phyloP scores from a whole-genome alignment of 2,888 invertebrate genomes.

The Agapostemon virescens region DNA sequence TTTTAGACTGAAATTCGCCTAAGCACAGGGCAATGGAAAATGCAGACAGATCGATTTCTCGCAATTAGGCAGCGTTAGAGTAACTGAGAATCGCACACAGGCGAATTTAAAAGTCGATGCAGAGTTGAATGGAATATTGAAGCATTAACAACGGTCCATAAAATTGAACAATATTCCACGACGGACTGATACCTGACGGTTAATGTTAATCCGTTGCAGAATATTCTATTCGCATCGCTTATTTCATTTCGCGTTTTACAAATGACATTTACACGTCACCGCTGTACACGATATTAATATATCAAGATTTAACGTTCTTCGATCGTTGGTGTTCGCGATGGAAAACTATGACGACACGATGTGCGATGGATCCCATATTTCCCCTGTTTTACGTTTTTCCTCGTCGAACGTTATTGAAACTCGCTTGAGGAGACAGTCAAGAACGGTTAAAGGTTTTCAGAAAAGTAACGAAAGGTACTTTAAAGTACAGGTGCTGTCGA shows the following conservation, averaged over 20 bases:
- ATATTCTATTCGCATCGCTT: slow-evolving; percentile 32
- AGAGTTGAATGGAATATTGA: slow-evolving; percentile 18
- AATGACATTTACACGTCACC: slow-evolving; percentile 48
- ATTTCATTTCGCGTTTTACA: slow-evolving; percentile 40
- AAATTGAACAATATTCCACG: slow-evolving; percentile 17
- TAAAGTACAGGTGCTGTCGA: slow-evolving; percentile 47
- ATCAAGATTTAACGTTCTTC: slow-evolving; percentile 44
- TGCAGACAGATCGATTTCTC: neutral
- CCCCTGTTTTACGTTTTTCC: neutral
- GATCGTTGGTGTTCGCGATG: neutral
- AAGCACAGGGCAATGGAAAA: neutral
- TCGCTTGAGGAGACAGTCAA: slow-evolving; percentile 25
- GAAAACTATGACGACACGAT: neutral
- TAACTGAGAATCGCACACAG: neutral
- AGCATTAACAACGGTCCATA: slow-evolving; percentile 11
- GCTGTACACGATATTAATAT: slow-evolving; percentile 24
- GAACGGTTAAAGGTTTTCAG: slow-evolving; percentile 43
- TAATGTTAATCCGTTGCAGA: slow-evolving; percentile 36
- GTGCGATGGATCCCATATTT: neutral
- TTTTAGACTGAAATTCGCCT: neutral
- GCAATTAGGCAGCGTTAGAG: neutral
- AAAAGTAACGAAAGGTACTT: slow-evolving; percentile 40
- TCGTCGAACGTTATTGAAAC: slow-evolving; percentile 8
- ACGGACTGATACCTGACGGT: neutral
- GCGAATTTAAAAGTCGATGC: neutral